Percentiles rank a stretch among this genome's conserved stretches.
Conservation (phyloP, 92 coral and sea anemone genomes). For the Zoanthus gigantus region DNA sequence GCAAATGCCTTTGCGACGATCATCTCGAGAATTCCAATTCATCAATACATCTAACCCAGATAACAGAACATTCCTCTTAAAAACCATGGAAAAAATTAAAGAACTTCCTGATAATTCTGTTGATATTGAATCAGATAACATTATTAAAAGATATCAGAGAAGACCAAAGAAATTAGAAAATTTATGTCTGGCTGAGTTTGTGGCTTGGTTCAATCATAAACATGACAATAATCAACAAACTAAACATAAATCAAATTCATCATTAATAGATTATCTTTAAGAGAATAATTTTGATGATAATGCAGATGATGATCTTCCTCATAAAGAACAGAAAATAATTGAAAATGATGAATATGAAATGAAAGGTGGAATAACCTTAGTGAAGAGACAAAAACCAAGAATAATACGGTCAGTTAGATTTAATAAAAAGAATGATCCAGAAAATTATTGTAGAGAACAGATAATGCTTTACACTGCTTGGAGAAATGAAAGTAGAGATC, state of each 20-base stretch:
- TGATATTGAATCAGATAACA: constrained; percentile 76
- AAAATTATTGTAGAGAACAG: constrained; percentile 53
- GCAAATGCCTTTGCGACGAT: constrained; percentile 76
- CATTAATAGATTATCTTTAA: constrained; percentile 21
- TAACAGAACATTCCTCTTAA: constrained; percentile 72
- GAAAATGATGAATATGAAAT: constrained; percentile 35
- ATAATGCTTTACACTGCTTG: constrained; percentile 60
- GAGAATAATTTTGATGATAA: constrained; percentile 57
- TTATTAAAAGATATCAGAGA: constrained; percentile 72
- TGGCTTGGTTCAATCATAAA: constrained; percentile 73
- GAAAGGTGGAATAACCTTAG: constrained; percentile 47
- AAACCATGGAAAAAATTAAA: constrained; percentile 64
- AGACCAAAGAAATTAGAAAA: constrained; percentile 68
- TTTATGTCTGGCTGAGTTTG: constrained; percentile 80
- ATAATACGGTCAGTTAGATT: constrained; percentile 55
- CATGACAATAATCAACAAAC: constrained; percentile 13
- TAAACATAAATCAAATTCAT: constrained; percentile 11
- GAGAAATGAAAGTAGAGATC: constrained; percentile 56
- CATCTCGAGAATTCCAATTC: constrained; percentile 73
- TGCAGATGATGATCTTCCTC: constrained; percentile 35
- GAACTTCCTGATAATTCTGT: constrained; percentile 73
- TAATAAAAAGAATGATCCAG: constrained; percentile 64
- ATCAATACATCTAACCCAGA: constrained; percentile 78
- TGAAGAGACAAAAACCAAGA: constrained; percentile 44
- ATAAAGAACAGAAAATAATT: constrained; percentile 21